Evolutionary conservation across 2,113 vertebrate species (phyloP), one percentile per base, ranked within the genome.

Genomic region (Paraplagusia blochii): DNA sequence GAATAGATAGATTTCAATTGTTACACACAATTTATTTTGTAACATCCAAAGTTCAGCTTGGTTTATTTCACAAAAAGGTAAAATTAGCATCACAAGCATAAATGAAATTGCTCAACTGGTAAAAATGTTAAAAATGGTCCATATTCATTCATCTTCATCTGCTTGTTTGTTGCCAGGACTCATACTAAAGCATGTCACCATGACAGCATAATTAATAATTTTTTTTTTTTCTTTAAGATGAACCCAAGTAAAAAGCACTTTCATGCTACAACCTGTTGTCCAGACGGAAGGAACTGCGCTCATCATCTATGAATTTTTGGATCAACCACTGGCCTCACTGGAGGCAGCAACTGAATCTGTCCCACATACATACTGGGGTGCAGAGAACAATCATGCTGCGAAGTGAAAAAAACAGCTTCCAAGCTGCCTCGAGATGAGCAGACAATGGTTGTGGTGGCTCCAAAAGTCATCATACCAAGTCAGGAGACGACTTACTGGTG

Each of bases 401-500:
- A 9, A 88, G 95, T 0, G 69, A n/a, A n/a, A n/a, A n/a, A n/a
- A n/a, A n/a, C n/a, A n/a, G 93, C 69, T 53, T 85, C 18, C 81
- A 69, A 0, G 0, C 66, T 96, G 67, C 94, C 94, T 12, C 19
- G 64, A 0, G 88, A 95, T 44, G 55, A 78, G 14, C 77, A 44
- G 42, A 90, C 66, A 15, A 86, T 95, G 86, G 94, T 94, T 15
- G 88, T 99, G 11, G 85, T 75, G 0, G 84, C 89, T 0, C 94
- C 92, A 0, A 14, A 92, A 0, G 35, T 98, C 38, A 58, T 80
- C 60, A 93, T 99, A 36, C 97, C 97, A 1, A 73, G 35, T 56
- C 83, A 92, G 67, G 92, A 93, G 83, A 99, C 96, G 8, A 98
- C 95, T 1, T 99, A 99, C 87, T 99, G 97, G 97, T 99, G 97